Base-by-base conservation (phyloP, 2,797 vertebrate genomes). In the Adelosebastes latens region DNA sequence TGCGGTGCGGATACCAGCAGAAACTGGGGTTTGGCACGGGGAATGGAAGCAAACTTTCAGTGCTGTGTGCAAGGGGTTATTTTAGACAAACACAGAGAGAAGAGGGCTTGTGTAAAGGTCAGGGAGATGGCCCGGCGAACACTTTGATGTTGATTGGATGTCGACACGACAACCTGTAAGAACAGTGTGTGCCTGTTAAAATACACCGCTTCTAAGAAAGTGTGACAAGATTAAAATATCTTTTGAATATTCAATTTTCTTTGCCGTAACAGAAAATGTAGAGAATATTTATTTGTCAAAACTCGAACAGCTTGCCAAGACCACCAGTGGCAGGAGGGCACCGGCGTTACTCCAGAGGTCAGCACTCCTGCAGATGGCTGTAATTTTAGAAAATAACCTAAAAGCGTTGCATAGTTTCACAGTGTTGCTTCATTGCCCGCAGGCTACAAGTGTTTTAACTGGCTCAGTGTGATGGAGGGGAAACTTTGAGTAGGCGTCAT, bases 21-120 rank as follows among this genome's bases (percentile, higher is more conserved):
- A 82, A 88, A 88, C 56, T 82, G 58, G 80, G 75, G 68, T 87
- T 92, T 91, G 87, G 89, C 86, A 81, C 6, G 14, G 74, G 22
- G 25, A 80, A 69, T 49, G 77, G 72, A 80, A 64, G 59, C 67
- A 81, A 75, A 82, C 32, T 70, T 83, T 82, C 64, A 70, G 13
- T 56, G 18, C 62, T 52, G 20, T 69, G 64, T 46, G 22, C 10
- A 13, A 9, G 67, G 46, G 68, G 58, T 84, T 89, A 83, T 87
- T 83, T 89, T 36, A 34, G 69, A 85, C 39, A 39, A 68, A 69
- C 24, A 25, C 27, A 20, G 66, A 36, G 65, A 60, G 60, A 79
- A 55, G 42, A 77, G 60, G 81, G 80, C 42, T 34, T 59, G 79
- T 63, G 82, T 66, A 49, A 25, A 61, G 42, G 74, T 82, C 74